These are phyloP conservation scores for Erpobdella octoculata DNA, from an alignment of 2,888 invertebrate genomes.

Conservation along the genomic window DNA sequence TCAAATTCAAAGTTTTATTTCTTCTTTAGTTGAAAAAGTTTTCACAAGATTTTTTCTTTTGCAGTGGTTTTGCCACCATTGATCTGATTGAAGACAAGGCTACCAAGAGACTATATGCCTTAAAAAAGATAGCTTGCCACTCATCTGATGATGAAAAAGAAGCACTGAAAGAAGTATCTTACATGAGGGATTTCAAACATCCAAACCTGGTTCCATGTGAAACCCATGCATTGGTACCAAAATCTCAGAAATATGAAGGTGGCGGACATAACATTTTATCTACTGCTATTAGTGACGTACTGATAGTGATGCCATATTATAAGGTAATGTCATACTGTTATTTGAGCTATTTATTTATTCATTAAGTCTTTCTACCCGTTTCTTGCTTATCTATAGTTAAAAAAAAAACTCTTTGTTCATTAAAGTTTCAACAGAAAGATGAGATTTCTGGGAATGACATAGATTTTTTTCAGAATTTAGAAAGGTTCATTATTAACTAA, in stretches of 20 bases:
- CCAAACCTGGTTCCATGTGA: slow-evolving; percentile 67
- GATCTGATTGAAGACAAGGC: slow-evolving; percentile 65
- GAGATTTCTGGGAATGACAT: no score
- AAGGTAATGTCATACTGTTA: slow-evolving; percentile 52
- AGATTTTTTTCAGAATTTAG: no score
- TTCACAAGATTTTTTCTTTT: neutral
- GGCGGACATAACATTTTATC: slow-evolving; percentile 34
- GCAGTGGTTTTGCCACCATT: slow-evolving; percentile 73
- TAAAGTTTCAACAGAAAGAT: no score
- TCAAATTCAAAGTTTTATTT: neutral
- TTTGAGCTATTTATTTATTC: no score
- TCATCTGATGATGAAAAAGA: slow-evolving; percentile 65
- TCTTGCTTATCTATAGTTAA: no score
- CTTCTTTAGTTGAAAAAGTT: neutral
- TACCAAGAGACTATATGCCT: slow-evolving; percentile 64
- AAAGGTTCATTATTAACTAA: no score
- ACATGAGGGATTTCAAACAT: slow-evolving; percentile 64
- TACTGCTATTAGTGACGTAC: slow-evolving; percentile 60
- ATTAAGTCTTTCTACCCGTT: no score
- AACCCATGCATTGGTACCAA: slow-evolving; percentile 59
- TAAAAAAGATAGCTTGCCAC: slow-evolving; percentile 74
- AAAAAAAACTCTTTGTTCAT: no score
- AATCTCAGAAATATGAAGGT: neutral
- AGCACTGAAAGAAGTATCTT: slow-evolving; percentile 67
- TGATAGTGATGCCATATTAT: slow-evolving; percentile 69